Conservation (phyloP, 2,113 vertebrate genomes). For the Phrynosoma blainvillii region DNA sequence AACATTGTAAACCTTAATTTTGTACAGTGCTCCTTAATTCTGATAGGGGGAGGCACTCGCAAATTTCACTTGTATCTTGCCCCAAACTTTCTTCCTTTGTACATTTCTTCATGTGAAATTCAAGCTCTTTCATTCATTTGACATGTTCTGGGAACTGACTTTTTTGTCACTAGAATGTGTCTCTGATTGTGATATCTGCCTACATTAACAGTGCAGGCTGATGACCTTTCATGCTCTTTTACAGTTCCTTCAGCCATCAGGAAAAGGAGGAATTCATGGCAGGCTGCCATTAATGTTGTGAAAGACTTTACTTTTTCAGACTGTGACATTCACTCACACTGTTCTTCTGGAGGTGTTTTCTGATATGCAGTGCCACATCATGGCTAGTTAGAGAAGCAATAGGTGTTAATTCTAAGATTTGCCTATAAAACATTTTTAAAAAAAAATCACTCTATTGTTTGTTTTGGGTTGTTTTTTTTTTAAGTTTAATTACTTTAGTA, state of each 20-base stretch:
- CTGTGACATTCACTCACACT: neutral
- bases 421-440: neutral
- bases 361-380: slow-evolving; percentile 8
- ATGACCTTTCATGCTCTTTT: slow-evolving; percentile 19
- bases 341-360: slow-evolving; percentile 28
- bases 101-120: neutral
- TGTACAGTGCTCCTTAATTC: neutral
- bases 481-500: neutral
- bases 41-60: neutral
- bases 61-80: neutral
- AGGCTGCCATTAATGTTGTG: neutral
- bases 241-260: slow-evolving; percentile 9
- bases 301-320: slow-evolving; percentile 23
- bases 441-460: slow-evolving; percentile 21
- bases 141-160: slow-evolving; percentile 12
- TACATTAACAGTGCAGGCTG: neutral
- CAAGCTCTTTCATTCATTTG: neutral
- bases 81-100: neutral
- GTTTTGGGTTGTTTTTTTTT: neutral
- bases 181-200: neutral
- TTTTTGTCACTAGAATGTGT: neutral
- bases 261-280: neutral
- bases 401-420: slow-evolving; percentile 4
- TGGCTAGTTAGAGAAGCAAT: slow-evolving; percentile 22
- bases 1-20: neutral